Evolutionary conservation across 2,113 vertebrate species (phyloP).

Genomic region (Sapayoa aenigma): DNA sequence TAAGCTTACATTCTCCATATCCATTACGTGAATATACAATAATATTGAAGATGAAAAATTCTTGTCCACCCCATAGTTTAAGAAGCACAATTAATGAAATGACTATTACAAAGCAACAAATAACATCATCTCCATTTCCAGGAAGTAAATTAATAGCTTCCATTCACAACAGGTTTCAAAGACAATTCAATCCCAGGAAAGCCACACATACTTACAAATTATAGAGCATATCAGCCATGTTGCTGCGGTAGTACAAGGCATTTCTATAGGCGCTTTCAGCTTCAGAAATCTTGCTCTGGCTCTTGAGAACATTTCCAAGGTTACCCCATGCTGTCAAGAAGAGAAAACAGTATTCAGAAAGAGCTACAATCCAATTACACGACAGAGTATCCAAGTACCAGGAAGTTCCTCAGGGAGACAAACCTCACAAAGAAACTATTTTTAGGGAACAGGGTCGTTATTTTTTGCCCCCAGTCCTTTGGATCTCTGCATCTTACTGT

Average conservation of each 20-base stretch:
- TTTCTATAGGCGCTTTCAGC: slow-evolving; percentile 96
- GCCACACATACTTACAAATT: slow-evolving; percentile 90
- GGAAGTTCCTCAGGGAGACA: slow-evolving; percentile 41
- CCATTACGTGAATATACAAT: background rate
- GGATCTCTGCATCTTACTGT: slow-evolving; percentile 16
- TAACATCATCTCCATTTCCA: slow-evolving; percentile 43
- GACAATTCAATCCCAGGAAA: slow-evolving; percentile 33
- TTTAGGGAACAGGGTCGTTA: background rate
- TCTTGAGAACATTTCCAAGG: slow-evolving; percentile 98
- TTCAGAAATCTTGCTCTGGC: slow-evolving; percentile 94
- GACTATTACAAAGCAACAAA: slow-evolving; percentile 31
- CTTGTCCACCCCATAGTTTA: background rate
- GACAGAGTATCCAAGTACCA: slow-evolving; percentile 32
- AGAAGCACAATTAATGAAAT: slow-evolving; percentile 59
- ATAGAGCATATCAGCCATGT: slow-evolving; percentile 99
- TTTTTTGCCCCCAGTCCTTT: background rate
- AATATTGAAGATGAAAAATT: background rate
- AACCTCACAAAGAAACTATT: slow-evolving; percentile 27
- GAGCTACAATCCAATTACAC: slow-evolving; percentile 59
- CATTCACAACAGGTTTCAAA: slow-evolving; percentile 31
- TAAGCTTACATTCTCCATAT: background rate
- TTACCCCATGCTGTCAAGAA: slow-evolving; percentile 93
- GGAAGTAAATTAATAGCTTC: slow-evolving; percentile 59
- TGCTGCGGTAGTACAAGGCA: slow-evolving; percentile 96
- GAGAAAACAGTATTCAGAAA: slow-evolving; percentile 71